Percentiles rank a stretch among this genome's conserved stretches.
Conservation (phyloP, 1,140 invertebrate species). For the Zaprionus capensis region DNA sequence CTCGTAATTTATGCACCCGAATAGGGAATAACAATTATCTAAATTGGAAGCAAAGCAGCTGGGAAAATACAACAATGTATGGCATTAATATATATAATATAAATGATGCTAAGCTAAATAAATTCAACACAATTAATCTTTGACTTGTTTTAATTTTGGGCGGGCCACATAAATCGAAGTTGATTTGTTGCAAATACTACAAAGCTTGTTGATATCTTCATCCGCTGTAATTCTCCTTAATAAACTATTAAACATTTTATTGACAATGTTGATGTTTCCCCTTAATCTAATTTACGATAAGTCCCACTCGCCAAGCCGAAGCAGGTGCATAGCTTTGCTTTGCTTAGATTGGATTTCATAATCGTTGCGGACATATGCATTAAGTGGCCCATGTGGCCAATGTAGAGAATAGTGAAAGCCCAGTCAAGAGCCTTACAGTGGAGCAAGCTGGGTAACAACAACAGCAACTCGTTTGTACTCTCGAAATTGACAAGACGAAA, state of each 20-base stretch:
- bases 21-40: neutral
- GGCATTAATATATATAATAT: neutral
- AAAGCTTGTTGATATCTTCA: neutral
- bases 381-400: slow-evolving; percentile 16
- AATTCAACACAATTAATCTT: neutral
- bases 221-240: neutral
- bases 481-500: slow-evolving; percentile 37
- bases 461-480: slow-evolving; percentile 38
- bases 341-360: slow-evolving; percentile 29
- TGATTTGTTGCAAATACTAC: neutral
- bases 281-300: neutral
- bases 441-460: neutral
- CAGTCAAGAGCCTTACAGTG: slow-evolving; percentile 8
- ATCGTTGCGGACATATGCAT: slow-evolving; percentile 25
- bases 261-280: neutral
- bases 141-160: neutral
- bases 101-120: neutral
- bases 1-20: neutral
- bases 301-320: neutral
- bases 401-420: slow-evolving; percentile 35
- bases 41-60: neutral
- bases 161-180: neutral
- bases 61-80: neutral
- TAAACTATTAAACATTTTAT: neutral
- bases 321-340: slow-evolving; percentile 18